A percentile compares a stretch with the other conserved stretches of the same genome.
phyloP scores from a whole-genome alignment of 2,888 invertebrate species.

The Unio delphinus region DNA sequence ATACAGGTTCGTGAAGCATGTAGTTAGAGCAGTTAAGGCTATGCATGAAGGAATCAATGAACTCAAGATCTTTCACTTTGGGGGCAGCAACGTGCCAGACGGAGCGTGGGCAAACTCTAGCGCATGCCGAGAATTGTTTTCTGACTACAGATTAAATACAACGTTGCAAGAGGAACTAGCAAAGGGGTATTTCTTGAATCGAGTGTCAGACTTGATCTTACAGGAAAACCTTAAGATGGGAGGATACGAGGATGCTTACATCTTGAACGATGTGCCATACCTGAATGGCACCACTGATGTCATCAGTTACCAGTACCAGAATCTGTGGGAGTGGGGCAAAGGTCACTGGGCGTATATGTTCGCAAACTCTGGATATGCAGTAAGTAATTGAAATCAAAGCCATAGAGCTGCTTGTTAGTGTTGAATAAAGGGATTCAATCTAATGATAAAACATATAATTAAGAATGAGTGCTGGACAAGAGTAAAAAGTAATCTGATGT shows the following conservation, averaged over 20 bases:
- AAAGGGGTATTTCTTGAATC: constrained; percentile 40
- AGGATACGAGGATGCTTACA: constrained; percentile 43
- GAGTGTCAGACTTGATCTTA: constrained; percentile 37
- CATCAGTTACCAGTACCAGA: constrained; percentile 46
- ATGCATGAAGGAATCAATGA: constrained; percentile 47
- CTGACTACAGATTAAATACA: constrained; percentile 5
- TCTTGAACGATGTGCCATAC: constrained; percentile 27
- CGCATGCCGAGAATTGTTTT: constrained; percentile 46
- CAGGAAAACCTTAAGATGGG: constrained; percentile 31
- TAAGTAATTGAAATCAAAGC: constrained; percentile 13
- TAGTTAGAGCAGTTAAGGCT: constrained; percentile 46
- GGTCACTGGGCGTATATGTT: constrained; percentile 54
- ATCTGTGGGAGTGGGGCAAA: constrained; percentile 61
- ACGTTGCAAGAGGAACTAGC: constrained; percentile 23
- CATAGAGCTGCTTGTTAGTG: too few species aligned
- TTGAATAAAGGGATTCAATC: too few species aligned
- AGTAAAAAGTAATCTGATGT: too few species aligned
- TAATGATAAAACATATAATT: too few species aligned
- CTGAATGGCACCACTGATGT: constrained; percentile 31
- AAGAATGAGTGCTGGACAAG: too few species aligned
- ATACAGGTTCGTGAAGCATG: constrained; percentile 57
- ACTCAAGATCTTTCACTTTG: constrained; percentile 56
- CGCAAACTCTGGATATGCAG: constrained; percentile 62
- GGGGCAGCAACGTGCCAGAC: constrained; percentile 61
- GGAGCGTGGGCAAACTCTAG: constrained; percentile 59